A percentile compares a stretch with the other conserved stretches of the same genome.
These are phyloP conservation scores for Cercopithecus mitis DNA, from an alignment of 2,797 vertebrate species.

Conservation along the genomic window DNA sequence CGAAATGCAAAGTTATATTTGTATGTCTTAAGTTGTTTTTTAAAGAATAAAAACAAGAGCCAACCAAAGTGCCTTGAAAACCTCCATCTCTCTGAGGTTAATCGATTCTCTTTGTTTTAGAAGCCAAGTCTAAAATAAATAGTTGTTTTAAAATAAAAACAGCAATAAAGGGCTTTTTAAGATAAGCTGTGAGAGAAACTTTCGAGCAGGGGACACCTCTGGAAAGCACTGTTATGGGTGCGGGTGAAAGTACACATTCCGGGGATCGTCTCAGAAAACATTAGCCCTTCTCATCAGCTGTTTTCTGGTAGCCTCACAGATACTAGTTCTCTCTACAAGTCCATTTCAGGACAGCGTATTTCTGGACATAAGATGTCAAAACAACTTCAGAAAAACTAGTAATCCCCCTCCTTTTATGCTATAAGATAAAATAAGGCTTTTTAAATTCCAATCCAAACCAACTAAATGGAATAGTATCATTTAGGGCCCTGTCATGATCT, in stretches of 20 bases:
- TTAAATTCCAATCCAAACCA: neutral
- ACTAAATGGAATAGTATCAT: neutral
- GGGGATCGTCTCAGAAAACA: neutral
- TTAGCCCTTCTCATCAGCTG: neutral
- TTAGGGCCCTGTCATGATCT: neutral
- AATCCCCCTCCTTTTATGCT: neutral
- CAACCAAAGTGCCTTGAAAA: neutral
- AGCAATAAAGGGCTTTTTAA: slow-evolving; percentile 1
- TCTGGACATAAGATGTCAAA: neutral
- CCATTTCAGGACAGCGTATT: neutral
- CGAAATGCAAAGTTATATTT: slow-evolving; percentile 58
- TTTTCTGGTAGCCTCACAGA: neutral
- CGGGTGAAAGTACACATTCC: neutral
- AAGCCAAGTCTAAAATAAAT: neutral
- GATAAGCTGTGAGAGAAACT: neutral
- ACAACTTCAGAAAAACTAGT: neutral
- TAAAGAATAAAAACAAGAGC: slow-evolving; percentile 39
- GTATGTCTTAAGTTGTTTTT: slow-evolving; percentile 16
- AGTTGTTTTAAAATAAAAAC: neutral
- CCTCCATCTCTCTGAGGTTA: neutral
- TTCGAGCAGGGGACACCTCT: neutral
- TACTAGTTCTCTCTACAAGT: neutral
- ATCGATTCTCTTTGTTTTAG: neutral
- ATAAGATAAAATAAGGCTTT: neutral
- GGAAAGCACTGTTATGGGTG: neutral